A percentile compares a stretch with the other conserved stretches of the same genome.
phyloP scores from a whole-genome alignment of 1,140 invertebrate genomes.

The Zaprionus taronus region DNA sequence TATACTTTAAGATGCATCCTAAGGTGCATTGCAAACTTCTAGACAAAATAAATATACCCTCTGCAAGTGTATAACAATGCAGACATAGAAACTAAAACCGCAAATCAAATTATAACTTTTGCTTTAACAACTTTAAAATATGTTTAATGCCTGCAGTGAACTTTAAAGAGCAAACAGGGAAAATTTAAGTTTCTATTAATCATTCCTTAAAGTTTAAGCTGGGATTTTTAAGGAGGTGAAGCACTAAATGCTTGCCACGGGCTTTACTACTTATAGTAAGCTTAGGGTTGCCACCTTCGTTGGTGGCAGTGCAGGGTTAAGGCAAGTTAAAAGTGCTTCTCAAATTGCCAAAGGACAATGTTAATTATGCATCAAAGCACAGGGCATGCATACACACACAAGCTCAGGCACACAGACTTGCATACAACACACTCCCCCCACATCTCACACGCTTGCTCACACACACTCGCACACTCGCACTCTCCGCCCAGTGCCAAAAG shows the following conservation, averaged over 20 bases:
- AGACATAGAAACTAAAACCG: no score
- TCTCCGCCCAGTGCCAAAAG: slow-evolving; percentile 1
- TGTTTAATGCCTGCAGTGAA: background rate
- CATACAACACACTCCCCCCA: slow-evolving; percentile 3
- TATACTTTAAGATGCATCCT: no score
- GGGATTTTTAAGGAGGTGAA: background rate
- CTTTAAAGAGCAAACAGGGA: background rate
- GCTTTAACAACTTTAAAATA: background rate
- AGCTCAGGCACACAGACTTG: background rate
- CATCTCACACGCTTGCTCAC: slow-evolving; percentile 3
- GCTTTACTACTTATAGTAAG: slow-evolving; percentile 36
- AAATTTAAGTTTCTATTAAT: background rate
- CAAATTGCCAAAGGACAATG: slow-evolving; percentile 82
- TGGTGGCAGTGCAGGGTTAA: slow-evolving; percentile 48
- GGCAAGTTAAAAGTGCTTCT: slow-evolving; percentile 65
- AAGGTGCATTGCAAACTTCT: no score
- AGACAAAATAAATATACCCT: no score
- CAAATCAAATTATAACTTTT: no score
- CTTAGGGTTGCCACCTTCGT: slow-evolving; percentile 40
- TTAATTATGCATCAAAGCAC: slow-evolving; percentile 81
- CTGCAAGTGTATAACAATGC: no score
- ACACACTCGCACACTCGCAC: background rate
- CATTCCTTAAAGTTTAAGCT: slow-evolving; percentile 11
- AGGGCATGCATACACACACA: slow-evolving; percentile 31
- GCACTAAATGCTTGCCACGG: slow-evolving; percentile 26